Conservation (phyloP, 2,888 invertebrate genomes). For the Pyrochroa serraticornis region DNA sequence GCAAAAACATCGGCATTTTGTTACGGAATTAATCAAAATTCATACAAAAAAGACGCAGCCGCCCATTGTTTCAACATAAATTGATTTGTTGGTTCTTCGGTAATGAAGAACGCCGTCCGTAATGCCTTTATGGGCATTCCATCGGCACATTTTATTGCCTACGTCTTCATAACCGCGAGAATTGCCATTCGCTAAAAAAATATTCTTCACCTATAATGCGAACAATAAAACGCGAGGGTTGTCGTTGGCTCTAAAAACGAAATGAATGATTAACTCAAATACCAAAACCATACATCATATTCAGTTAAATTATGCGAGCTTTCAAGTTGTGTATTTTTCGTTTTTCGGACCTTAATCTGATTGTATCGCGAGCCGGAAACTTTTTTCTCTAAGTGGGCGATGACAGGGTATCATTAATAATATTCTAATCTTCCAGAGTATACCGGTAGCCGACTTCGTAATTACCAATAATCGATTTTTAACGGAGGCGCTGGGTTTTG, state of each 20-base stretch:
- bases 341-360: slow-evolving; percentile 38
- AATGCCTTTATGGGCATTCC: slow-evolving; percentile 28
- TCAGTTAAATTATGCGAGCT: slow-evolving; percentile 35
- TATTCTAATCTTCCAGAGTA: slow-evolving; percentile 34
- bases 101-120: slow-evolving; percentile 29
- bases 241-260: background rate
- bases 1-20: slow-evolving; percentile 35
- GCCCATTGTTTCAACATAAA: slow-evolving; percentile 37
- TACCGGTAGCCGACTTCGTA: slow-evolving; percentile 5
- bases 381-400: slow-evolving; percentile 43
- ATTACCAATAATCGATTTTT: slow-evolving; percentile 33
- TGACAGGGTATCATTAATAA: slow-evolving; percentile 48
- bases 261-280: slow-evolving; percentile 34
- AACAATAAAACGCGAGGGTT: background rate
- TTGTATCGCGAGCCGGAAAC: slow-evolving; percentile 38
- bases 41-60: slow-evolving; percentile 25
- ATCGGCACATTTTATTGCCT: slow-evolving; percentile 21
- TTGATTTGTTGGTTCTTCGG: slow-evolving; percentile 37
- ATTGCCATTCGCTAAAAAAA: too few relatives aligned
- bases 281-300: slow-evolving; percentile 39
- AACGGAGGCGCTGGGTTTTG: background rate
- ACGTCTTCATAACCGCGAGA: slow-evolving; percentile 14
- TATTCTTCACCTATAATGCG: too few relatives aligned
- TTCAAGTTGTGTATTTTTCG: slow-evolving; percentile 27
- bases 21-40: slow-evolving; percentile 38